Evolutionary conservation across 23 tunicate species (phyloP).

Genomic region (Styela clava): DNA sequence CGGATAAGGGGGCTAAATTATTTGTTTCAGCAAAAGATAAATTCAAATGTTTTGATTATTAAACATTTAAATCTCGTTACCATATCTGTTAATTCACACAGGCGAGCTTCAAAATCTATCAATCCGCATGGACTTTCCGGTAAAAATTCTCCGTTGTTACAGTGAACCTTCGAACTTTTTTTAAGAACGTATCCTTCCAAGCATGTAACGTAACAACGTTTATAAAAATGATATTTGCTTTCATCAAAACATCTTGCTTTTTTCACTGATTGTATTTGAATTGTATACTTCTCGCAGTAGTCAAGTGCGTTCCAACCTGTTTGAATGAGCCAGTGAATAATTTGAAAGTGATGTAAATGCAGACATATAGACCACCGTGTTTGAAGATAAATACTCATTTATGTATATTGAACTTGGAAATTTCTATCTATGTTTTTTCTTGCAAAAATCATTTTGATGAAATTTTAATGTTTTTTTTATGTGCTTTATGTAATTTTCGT

Average conservation of each 20-base stretch:
- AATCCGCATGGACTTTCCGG: constrained; percentile 4
- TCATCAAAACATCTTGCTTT: neutral
- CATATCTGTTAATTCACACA: constrained; percentile 7
- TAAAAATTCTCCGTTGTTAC: constrained; percentile 8
- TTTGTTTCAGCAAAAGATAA: too few relatives aligned
- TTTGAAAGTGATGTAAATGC: too few relatives aligned
- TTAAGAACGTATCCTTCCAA: neutral
- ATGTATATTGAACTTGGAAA: too few relatives aligned
- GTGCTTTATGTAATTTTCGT: too few relatives aligned
- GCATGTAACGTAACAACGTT: constrained; percentile 1
- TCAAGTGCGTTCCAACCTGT: neutral
- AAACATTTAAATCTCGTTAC: neutral
- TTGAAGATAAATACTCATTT: too few relatives aligned
- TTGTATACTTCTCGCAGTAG: neutral
- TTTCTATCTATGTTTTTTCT: too few relatives aligned
- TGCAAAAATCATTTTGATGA: too few relatives aligned
- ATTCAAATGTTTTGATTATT: too few relatives aligned
- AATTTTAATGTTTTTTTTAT: too few relatives aligned
- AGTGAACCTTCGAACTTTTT: neutral
- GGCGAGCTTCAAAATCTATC: neutral
- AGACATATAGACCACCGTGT: too few relatives aligned
- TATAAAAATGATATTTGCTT: neutral
- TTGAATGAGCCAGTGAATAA: too few relatives aligned
- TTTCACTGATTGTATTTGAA: neutral
- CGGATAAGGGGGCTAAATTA: too few relatives aligned